These are phyloP conservation scores for Promerops cafer DNA, from an alignment of 2,113 vertebrate genomes.

Conservation along the genomic window DNA sequence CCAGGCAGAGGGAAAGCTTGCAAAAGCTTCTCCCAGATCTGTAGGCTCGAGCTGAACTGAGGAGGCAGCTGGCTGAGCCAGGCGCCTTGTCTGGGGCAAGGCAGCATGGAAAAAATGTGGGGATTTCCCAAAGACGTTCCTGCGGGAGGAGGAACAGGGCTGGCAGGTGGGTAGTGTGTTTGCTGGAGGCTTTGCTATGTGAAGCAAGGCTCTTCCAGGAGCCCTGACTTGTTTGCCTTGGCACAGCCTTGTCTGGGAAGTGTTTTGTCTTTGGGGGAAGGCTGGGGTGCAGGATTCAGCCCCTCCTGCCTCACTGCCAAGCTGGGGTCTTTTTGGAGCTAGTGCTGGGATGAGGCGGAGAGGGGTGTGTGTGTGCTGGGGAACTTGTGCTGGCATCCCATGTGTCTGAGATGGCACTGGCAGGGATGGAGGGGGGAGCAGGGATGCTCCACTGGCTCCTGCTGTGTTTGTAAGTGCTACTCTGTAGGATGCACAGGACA, in stretches of 20 bases:
- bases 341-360: background rate
- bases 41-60: fast-evolving
- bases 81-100: background rate
- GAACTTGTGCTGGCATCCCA: background rate
- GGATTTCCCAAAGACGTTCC: background rate
- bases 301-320: background rate
- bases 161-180: background rate
- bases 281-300: background rate
- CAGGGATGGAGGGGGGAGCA: background rate
- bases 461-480: background rate
- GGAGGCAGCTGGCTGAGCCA: background rate
- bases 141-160: background rate
- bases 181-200: conserved; percentile 3
- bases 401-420: background rate
- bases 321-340: background rate
- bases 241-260: background rate
- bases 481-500: background rate
- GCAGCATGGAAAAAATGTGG: background rate
- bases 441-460: background rate
- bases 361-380: background rate
- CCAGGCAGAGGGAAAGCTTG: background rate
- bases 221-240: conserved; percentile 5
- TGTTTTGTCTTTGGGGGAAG: background rate
- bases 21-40: background rate
- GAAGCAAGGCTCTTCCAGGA: background rate